Evolutionary conservation across 2,797 vertebrate species (phyloP).

Genomic region (Coreius guichenoti): DNA sequence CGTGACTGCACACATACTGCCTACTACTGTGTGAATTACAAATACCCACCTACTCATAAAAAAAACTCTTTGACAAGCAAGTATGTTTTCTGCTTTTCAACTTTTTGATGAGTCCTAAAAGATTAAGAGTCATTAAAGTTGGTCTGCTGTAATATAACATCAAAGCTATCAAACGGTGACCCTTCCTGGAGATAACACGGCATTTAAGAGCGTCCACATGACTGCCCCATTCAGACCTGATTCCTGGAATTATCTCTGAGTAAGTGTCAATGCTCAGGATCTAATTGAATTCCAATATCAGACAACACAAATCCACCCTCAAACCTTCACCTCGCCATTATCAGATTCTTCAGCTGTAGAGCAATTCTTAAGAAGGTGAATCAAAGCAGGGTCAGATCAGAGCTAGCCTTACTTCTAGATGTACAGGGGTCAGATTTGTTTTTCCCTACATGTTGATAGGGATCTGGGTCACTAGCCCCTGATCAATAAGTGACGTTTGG

Average conservation of each 20-base stretch:
- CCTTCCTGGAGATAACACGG: slow-evolving; percentile 49
- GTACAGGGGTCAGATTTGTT: slow-evolving; percentile 62
- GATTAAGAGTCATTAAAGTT: slow-evolving; percentile 39
- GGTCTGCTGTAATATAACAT: slow-evolving; percentile 38
- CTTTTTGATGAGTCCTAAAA: slow-evolving; percentile 28
- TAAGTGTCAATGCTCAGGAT: slow-evolving; percentile 77
- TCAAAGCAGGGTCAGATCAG: slow-evolving; percentile 66
- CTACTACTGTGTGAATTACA: slow-evolving; percentile 75
- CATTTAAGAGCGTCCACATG: slow-evolving; percentile 50
- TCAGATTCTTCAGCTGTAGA: slow-evolving; percentile 61
- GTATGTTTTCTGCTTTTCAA: slow-evolving; percentile 41
- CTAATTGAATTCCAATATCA: slow-evolving; percentile 88
- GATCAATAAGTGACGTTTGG: slow-evolving; percentile 75
- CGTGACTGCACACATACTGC: slow-evolving; percentile 61
- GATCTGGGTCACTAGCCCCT: slow-evolving; percentile 52
- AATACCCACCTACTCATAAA: slow-evolving; percentile 59
- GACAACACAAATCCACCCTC: slow-evolving; percentile 75
- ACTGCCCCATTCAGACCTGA: slow-evolving; percentile 61
- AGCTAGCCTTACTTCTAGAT: slow-evolving; percentile 51
- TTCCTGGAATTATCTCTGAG: slow-evolving; percentile 81
- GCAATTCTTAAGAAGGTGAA: slow-evolving; percentile 53
- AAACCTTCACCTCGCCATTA: slow-evolving; percentile 45
- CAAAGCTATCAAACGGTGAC: slow-evolving; percentile 43
- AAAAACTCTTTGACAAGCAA: not conserved
- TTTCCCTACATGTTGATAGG: slow-evolving; percentile 57